Base-by-base conservation (phyloP, 2,797 vertebrate species). In the Fistularia commersonii region DNA sequence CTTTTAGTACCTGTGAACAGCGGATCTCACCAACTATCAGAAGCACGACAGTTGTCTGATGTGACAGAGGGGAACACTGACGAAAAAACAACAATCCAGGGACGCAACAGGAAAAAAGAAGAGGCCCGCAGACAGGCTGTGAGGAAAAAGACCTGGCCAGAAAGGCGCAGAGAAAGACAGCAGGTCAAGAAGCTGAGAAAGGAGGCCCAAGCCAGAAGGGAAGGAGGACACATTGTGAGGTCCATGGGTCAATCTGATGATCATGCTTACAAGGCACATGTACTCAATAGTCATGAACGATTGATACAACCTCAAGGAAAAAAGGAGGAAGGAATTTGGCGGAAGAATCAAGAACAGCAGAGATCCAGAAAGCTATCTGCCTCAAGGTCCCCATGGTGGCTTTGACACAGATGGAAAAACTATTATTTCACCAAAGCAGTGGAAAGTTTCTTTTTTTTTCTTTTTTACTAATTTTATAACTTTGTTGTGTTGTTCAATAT, bases 181-280 rank as follows among this genome's bases (percentile, higher is more conserved):
- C 71, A 83, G 66, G 63, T 83, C 33, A 87, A 87, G 77, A 80
- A 23, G 41, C 73, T 81, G 13, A 82, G 80, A 65, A 84, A 72
- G 51, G 73, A 83, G 40, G 80, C 80, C 53, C 83, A 82, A 47
- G 69, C 77, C 37, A 69, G 58, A 31, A 57, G 76, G 32, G 76
- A 73, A 61, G 77, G 72, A 43, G 78, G 74, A 46, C 31, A 51
- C 6, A 33, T 69, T 38, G 47, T 41, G 10, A 49, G 44, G 44
- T 40, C 57, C 42, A 48, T 34, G 3, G 10, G 11, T 11, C 13
- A 11, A 11, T 63, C 48, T 48, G 66, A 75, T 31, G 57, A 76
- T 5, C 54, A 74, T 51, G 42, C 36, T 46, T 69, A 34, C 34
- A 32, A 43, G 0, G 5, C 39, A 34, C 62, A 64, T 39, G 51